Evolutionary conservation across 2,113 vertebrate species (phyloP).

Genomic region (Heterotis niloticus): DNA sequence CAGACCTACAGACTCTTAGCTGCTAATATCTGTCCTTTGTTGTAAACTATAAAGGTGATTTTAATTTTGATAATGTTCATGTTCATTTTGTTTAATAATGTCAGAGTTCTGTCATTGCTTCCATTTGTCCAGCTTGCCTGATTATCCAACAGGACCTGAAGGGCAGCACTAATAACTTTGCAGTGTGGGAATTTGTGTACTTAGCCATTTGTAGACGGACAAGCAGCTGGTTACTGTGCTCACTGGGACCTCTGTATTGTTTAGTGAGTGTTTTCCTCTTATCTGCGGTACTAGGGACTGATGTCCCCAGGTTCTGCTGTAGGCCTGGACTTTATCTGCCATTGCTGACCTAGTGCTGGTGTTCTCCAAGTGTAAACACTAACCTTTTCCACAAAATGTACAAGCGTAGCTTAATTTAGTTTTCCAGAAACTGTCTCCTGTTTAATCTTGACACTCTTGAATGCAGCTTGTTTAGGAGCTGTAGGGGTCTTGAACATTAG

Average conservation of each 20-base stretch:
- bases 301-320: neutral
- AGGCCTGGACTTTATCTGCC: neutral
- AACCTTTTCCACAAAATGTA: constrained; percentile 17
- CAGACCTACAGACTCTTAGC: neutral
- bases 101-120: neutral
- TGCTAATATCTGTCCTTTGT: constrained; percentile 10
- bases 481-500: neutral
- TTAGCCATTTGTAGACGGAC: neutral
- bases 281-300: constrained; percentile 1
- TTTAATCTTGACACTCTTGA: neutral
- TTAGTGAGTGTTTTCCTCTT: neutral
- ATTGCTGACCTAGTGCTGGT: neutral
- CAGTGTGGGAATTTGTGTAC: constrained; percentile 21
- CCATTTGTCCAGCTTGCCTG: neutral
- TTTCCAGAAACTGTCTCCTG: neutral
- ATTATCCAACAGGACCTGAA: neutral
- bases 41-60: neutral
- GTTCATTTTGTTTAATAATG: neutral
- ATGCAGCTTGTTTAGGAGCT: neutral
- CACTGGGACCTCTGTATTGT: constrained; percentile 35
- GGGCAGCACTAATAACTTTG: neutral
- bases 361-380: constrained; percentile 8
- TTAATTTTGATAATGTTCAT: neutral
- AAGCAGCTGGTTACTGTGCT: constrained; percentile 7
- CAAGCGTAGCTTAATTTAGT: neutral